These are phyloP conservation scores for Potamarius usumacintae DNA, from an alignment of 2,113 vertebrate species.

Conservation along the genomic window DNA sequence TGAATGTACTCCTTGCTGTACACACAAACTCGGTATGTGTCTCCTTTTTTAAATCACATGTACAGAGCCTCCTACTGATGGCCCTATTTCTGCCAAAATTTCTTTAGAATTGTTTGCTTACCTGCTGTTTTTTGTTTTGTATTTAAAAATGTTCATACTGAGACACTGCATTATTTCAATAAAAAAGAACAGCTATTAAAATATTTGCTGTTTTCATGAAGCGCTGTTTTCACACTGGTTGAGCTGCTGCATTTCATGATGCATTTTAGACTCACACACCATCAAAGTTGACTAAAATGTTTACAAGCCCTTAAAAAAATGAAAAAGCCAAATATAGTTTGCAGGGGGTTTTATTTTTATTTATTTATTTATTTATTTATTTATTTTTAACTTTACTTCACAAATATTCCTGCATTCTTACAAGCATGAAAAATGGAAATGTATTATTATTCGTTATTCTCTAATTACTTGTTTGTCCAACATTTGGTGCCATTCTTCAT, in stretches of 20 bases:
- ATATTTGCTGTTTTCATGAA: neutral
- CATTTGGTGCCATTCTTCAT: no score
- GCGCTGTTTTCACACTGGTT: neutral
- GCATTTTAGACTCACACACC: no score
- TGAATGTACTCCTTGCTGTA: neutral
- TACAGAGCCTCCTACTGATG: conserved; percentile 18
- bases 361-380: no score
- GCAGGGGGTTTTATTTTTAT: no score
- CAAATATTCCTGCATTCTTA: no score
- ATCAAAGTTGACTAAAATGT: no score
- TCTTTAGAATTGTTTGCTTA: conserved; percentile 36
- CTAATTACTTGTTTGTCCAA: neutral
- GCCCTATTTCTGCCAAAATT: conserved; percentile 30
- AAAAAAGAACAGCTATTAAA: conserved; percentile 65
- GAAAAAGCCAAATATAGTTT: no score
- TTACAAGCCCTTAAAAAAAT: no score
- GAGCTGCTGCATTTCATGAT: no score
- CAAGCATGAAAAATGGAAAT: no score
- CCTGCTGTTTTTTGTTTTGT: conserved; percentile 61
- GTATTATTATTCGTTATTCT: neutral
- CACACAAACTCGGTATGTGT: neutral
- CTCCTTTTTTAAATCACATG: neutral
- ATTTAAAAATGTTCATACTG: conserved; percentile 70
- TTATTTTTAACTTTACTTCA: no score
- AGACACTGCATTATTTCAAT: conserved; percentile 74